phyloP scores from a whole-genome alignment of 1,140 invertebrate species.

The Tetramorium alpestre region DNA sequence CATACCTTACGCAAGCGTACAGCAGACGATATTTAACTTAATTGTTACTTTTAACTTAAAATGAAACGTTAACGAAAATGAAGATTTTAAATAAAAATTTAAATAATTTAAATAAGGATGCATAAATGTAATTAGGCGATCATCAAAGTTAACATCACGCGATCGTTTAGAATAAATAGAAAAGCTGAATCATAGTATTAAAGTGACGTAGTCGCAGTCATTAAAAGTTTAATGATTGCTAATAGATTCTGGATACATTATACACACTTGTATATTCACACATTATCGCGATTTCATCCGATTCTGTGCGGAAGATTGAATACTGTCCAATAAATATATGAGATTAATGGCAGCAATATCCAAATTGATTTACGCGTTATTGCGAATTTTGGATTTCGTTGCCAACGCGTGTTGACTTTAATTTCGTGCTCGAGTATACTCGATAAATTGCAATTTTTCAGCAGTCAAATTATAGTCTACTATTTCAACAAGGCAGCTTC shows the following conservation, averaged over 20 bases:
- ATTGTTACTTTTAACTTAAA: neutral
- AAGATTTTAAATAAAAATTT: neutral
- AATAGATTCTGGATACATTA: conserved; percentile 4
- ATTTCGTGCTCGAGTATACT: conserved; percentile 13
- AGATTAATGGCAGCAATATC: conserved; percentile 28
- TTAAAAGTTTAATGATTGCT: conserved; percentile 39
- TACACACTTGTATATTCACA: neutral
- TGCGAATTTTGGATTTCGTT: conserved; percentile 23
- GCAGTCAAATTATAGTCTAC: conserved; percentile 1
- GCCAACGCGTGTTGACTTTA: neutral
- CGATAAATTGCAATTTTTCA: conserved; percentile 41
- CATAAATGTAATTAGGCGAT: neutral
- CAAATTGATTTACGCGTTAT: conserved; percentile 32
- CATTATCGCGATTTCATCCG: conserved; percentile 11
- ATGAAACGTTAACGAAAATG: neutral
- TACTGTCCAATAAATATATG: conserved; percentile 30
- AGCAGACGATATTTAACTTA: neutral
- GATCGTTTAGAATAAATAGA: neutral
- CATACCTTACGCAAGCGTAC: neutral
- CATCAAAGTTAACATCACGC: conserved; percentile 14
- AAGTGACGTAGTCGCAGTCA: conserved; percentile 1
- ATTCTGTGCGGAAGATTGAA: neutral
- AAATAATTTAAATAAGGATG: neutral
- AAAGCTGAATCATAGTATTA: no score
- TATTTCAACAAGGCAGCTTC: conserved; percentile 2